Conservation (phyloP, 2,797 vertebrate species). For the Hylomyscus alleni region DNA sequence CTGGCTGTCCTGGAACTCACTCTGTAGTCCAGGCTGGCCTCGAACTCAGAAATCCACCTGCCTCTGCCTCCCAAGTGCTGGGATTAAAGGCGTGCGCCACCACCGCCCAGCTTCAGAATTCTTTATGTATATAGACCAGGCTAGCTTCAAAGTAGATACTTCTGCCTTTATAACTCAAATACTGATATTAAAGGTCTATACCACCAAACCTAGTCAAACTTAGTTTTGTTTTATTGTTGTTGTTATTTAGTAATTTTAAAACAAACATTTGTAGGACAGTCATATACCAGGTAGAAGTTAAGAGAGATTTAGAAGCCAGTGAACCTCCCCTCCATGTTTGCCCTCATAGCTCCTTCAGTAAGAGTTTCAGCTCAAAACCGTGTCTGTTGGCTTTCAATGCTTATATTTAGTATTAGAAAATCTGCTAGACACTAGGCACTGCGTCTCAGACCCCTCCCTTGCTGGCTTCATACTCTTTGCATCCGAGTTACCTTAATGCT, state of each 20-base stretch:
- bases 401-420: not conserved
- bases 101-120: not conserved
- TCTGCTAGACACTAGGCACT: not conserved
- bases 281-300: not conserved
- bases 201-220: not conserved
- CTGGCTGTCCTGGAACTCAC: no score
- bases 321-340: not conserved
- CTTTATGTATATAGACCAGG: not conserved
- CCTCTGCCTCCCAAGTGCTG: no score
- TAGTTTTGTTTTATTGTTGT: not conserved
- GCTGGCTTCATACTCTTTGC: not conserved
- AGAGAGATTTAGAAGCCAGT: constrained; percentile 16
- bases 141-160: not conserved
- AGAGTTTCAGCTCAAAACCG: constrained; percentile 9
- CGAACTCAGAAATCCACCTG: no score
- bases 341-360: not conserved
- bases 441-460: not conserved
- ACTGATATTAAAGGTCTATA: not conserved
- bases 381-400: constrained; percentile 39
- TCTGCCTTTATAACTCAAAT: not conserved
- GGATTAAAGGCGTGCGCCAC: no score
- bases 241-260: constrained; percentile 7
- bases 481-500: constrained; percentile 56
- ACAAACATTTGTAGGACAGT: not conserved
- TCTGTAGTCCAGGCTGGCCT: no score